Evolutionary conservation across 2,888 invertebrate species (phyloP), one percentile per base, ranked within the genome.

Genomic region (Arctia plantaginis): DNA sequence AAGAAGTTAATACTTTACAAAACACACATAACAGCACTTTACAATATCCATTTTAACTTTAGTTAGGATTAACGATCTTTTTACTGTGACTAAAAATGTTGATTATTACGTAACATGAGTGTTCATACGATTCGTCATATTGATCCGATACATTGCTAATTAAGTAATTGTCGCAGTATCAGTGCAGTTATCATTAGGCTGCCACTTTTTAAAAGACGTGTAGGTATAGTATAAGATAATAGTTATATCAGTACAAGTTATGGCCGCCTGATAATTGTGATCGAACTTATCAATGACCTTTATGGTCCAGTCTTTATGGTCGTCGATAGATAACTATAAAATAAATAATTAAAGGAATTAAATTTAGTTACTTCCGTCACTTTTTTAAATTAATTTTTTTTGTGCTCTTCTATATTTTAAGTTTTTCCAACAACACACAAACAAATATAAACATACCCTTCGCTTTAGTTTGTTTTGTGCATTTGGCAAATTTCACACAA

Each of bases 221-320:
- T n/a, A n/a, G n/a, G 27, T 27, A 59, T 59, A 15, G 59, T 59
- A 27, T 59, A 59, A 59, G 27, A 59, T 59, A 59, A 59, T 27
- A 59, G 59, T 59, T 59, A 59, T 27, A 59, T 27, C 27, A 59
- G 3, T 59, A 59, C 27, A 59, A 27, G 59, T 59, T 27, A 59
- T 27, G 27, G 15, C 27, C 27, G 27, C 13, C 15, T 59, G 59
- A 59, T 59, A 59, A 27, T 59, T 59, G 59, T 59, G 27, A 59
- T 27, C 59, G 15, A 20, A 27, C 7, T 66, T 66, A 66, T 66
- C 66, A 66, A 41, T 66, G 41, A 66, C 41, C 41, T 66, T 66
- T 44, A 66, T 41, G 6, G 6, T 18, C 27, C n/a, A n/a, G 7
- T 66, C n/a, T 18, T 41, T 41, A 66, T n/a, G n/a, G n/a, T n/a